Evolutionary conservation across 2,113 vertebrate species (phyloP).

Genomic region (Pseudorhombus dupliciocellatus): DNA sequence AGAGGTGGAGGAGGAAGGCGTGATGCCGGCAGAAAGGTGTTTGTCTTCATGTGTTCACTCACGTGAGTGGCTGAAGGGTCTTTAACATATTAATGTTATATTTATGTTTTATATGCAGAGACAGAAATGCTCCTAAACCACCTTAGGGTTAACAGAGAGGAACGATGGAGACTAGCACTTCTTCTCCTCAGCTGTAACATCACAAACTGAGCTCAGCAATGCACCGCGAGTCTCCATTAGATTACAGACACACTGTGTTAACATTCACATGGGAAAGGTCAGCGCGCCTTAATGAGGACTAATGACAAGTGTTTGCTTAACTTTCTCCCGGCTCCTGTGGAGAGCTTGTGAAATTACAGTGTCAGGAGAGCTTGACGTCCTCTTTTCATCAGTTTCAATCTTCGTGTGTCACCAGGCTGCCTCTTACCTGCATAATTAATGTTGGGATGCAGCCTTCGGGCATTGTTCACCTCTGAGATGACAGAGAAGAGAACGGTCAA

Average conservation of each 20-base stretch:
- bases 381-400: slow-evolving; percentile 3
- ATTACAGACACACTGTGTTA: not conserved
- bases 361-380: not conserved
- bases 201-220: not conserved
- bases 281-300: not conserved
- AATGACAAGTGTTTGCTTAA: not conserved
- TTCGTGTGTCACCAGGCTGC: not conserved
- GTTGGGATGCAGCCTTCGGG: not conserved
- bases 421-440: not conserved
- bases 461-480: slow-evolving; percentile 29
- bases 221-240: not conserved
- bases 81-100: not conserved
- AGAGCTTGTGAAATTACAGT: not conserved
- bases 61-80: slow-evolving; percentile 1
- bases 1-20: slow-evolving; percentile 30
- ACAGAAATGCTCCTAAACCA: not conserved
- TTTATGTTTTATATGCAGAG: not conserved
- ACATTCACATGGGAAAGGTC: slow-evolving; percentile 9
- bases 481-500: slow-evolving; percentile 6
- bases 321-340: not conserved
- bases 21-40: slow-evolving; percentile 19
- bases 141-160: not conserved
- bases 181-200: not conserved
- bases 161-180: not conserved
- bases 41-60: slow-evolving; percentile 21